Base-by-base conservation (phyloP, 2,797 vertebrate species). In the Semotilus atromaculatus region DNA sequence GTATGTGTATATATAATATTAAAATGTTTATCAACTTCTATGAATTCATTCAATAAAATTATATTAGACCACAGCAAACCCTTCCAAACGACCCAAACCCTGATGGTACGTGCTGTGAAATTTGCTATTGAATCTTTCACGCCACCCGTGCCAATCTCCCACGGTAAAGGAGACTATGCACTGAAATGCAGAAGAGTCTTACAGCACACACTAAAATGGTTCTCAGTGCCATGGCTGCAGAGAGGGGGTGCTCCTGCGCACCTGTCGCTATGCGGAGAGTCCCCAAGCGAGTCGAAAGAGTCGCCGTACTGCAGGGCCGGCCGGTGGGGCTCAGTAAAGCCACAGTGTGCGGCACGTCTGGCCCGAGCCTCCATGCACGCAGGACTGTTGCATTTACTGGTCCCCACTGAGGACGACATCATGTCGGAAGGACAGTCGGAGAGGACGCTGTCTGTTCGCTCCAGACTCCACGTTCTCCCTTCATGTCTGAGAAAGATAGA, bases 331-430 rank as follows among this genome's bases (percentile, higher is more conserved):
- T 97, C 97, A 88, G 97, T 94, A 53, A 96, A 94, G 91, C 93
- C 94, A 92, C 95, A 97, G 90, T 96, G 95, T 4, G 96, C 95
- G 55, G 96, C 97, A 0, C 96, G 96, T 78, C 97, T 96, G 8
- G 97, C 96, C 89, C 97, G 95, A 1, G 97, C 97, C 92, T 98
- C 97, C 93, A 97, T 95, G 7, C 98, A 99, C 0, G 97, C 97
- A 3, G 98, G 98, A 91, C 98, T 99, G 95, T 97, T 99, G 96
- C 98, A 99, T 94, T 99, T 99, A 93, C 98, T 99, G 94, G 97
- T 99, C 92, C 97, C 98, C 92, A 99, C 97, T 0, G 98, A 99
- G 0, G 98, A 99, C 91, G 98, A 95, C 91, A 97, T 96, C 92
- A 98, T 96, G 89, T 97, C 97, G 0, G 96, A 96, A 90, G 97